A percentile compares a stretch with the other conserved stretches of the same genome.
Evolutionary conservation across 2,113 vertebrate genomes (phyloP).

Genomic region (Ctenomys sociabilis): DNA sequence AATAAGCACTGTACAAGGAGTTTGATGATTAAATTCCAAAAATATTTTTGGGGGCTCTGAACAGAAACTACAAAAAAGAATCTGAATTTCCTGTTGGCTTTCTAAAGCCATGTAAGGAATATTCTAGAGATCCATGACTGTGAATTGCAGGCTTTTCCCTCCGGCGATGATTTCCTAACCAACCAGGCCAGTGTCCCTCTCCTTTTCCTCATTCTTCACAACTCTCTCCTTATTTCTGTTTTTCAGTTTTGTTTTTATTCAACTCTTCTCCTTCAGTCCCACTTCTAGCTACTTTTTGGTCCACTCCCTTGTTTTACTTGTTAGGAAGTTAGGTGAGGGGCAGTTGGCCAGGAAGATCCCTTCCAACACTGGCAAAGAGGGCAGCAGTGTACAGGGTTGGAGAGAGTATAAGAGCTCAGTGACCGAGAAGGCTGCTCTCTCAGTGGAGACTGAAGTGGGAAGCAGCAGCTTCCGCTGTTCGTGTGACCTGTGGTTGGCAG

Average conservation of each 20-base stretch:
- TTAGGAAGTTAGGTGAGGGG: neutral
- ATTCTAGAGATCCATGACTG: neutral
- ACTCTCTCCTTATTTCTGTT: neutral
- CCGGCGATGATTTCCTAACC: neutral
- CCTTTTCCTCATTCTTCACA: neutral
- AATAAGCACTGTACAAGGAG: neutral
- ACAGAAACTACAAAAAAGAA: conserved; percentile 4
- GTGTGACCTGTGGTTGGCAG: neutral
- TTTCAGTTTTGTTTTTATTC: conserved; percentile 33
- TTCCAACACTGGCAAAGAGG: neutral
- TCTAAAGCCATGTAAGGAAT: neutral
- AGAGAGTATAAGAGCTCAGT: neutral
- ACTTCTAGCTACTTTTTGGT: neutral
- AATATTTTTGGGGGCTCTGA: neutral
- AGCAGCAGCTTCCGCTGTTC: neutral
- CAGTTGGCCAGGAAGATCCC: neutral
- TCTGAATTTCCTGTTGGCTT: neutral
- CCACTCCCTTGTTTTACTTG: neutral
- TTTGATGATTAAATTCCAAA: conserved; percentile 45
- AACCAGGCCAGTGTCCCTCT: neutral
- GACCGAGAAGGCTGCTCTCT: neutral
- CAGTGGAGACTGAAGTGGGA: neutral
- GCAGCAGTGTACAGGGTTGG: neutral
- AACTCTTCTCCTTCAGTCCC: neutral
- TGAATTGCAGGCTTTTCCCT: neutral